Evolutionary conservation across 2,888 invertebrate genomes (phyloP).

Genomic region (Phasia obesa): DNA sequence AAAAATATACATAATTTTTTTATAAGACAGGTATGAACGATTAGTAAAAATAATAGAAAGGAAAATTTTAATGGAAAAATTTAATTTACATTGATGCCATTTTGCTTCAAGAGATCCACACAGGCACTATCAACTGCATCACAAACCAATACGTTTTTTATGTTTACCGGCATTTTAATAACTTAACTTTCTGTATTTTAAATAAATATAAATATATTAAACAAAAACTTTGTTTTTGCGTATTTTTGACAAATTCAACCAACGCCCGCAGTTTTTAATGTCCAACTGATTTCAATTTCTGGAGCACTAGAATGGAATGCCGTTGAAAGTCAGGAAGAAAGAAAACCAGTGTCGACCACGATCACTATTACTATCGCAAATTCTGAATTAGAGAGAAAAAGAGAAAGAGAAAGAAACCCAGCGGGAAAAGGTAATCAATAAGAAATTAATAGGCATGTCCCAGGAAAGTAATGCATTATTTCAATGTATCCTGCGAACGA

Average conservation of each 20-base stretch:
- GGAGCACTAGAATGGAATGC: slow-evolving; percentile 23
- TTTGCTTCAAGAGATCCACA: slow-evolving; percentile 88
- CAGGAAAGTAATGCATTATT: no score
- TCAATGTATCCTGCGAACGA: no score
- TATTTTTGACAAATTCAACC: slow-evolving; percentile 8
- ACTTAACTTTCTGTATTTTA: slow-evolving; percentile 19
- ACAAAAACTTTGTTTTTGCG: no score
- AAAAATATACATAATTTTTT: slow-evolving; percentile 13
- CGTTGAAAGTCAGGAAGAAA: slow-evolving; percentile 1
- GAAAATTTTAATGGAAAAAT: slow-evolving; percentile 30
- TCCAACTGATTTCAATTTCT: slow-evolving; percentile 55
- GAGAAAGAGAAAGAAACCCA: slow-evolving; percentile 1
- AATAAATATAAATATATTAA: not conserved
- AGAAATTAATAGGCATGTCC: no score
- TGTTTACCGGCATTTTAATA: slow-evolving; percentile 84
- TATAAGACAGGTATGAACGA: no score
- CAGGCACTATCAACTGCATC: slow-evolving; percentile 96
- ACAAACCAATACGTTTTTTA: slow-evolving; percentile 93
- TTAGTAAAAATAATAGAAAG: slow-evolving; percentile 14
- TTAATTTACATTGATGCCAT: slow-evolving; percentile 89
- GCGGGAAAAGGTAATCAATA: no score
- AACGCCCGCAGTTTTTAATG: slow-evolving; percentile 11
- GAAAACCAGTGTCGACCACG: not conserved
- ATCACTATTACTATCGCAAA: not conserved
- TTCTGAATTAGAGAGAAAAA: not conserved